Percentiles rank a stretch among this genome's conserved stretches.
These are phyloP conservation scores for Perognathus longimembris DNA, from an alignment of 2,113 vertebrate genomes.

Conservation along the genomic window DNA sequence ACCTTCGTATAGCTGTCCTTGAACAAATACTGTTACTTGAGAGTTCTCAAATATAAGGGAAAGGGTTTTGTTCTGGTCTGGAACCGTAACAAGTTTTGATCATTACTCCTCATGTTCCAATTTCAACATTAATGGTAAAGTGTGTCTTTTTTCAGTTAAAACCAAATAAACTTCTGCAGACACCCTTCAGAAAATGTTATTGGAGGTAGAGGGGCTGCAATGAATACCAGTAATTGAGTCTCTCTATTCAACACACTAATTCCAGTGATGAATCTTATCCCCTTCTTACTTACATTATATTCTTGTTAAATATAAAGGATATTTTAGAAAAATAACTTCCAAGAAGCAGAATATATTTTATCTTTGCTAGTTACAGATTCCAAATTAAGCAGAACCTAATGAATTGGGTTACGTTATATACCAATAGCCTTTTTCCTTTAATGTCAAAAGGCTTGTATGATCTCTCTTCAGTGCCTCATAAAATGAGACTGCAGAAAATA, in stretches of 20 bases:
- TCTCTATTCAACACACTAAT: not conserved
- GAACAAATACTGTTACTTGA: not conserved
- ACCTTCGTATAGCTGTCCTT: not conserved
- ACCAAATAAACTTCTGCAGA: not conserved
- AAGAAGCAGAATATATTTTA: constrained; percentile 42
- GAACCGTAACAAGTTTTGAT: not conserved
- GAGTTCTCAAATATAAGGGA: not conserved
- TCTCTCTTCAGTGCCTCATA: constrained; percentile 67
- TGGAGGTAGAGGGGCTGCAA: not conserved
- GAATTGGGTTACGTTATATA: constrained; percentile 18
- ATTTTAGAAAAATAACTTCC: not conserved
- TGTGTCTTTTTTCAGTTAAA: constrained; percentile 13
- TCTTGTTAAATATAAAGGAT: not conserved
- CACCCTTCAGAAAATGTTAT: not conserved
- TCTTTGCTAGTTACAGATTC: constrained; percentile 24
- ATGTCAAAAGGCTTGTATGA: constrained; percentile 82
- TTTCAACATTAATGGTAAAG: not conserved
- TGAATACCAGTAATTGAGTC: not conserved
- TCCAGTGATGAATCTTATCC: not conserved
- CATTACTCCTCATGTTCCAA: not conserved
- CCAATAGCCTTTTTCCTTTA: constrained; percentile 64
- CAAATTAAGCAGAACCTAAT: constrained; percentile 59
- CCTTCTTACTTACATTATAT: constrained; percentile 6
- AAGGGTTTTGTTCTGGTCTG: not conserved
- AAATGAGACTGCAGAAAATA: constrained; percentile 71